Conservation (phyloP, 1,140 invertebrate species). For the Heterodera carotae region DNA sequence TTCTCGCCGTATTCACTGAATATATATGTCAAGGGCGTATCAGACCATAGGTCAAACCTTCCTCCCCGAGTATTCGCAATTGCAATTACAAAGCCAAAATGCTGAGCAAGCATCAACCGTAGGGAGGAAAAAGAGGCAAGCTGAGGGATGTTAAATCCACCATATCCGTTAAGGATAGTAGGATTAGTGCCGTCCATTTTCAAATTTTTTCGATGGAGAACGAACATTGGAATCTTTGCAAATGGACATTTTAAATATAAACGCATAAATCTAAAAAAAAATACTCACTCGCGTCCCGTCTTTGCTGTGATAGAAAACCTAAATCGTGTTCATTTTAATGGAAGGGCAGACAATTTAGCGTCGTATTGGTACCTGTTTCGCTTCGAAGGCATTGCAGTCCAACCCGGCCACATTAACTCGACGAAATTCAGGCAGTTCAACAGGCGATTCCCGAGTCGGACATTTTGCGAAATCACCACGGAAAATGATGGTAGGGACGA, state of each 20-base stretch:
- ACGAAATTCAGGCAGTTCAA: constrained; percentile 74
- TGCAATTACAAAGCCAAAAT: constrained; percentile 84
- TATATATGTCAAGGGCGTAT: no score
- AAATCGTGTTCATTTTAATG: not conserved
- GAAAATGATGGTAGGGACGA: constrained; percentile 87
- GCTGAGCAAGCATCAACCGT: constrained; percentile 83
- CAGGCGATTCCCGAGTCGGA: constrained; percentile 71
- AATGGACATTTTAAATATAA: not conserved
- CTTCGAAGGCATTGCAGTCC: constrained; percentile 78
- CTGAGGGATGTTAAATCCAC: constrained; percentile 90
- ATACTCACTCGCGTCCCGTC: constrained; percentile 79
- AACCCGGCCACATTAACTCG: constrained; percentile 84
- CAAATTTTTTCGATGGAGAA: constrained; percentile 80
- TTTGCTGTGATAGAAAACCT: constrained; percentile 86
- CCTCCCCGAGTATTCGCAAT: constrained; percentile 93
- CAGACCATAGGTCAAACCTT: no score
- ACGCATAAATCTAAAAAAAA: not conserved
- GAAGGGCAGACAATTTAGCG: not conserved
- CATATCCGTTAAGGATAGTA: constrained; percentile 90
- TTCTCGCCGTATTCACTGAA: constrained; percentile 84
- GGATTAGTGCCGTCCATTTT: constrained; percentile 74
- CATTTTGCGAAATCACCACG: constrained; percentile 77
- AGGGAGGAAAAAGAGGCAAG: constrained; percentile 82
- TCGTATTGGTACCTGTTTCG: constrained; percentile 72
- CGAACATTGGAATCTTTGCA: constrained; percentile 89